Conservation (phyloP, 2,888 invertebrate species). For the Gasteruption jaculator region DNA sequence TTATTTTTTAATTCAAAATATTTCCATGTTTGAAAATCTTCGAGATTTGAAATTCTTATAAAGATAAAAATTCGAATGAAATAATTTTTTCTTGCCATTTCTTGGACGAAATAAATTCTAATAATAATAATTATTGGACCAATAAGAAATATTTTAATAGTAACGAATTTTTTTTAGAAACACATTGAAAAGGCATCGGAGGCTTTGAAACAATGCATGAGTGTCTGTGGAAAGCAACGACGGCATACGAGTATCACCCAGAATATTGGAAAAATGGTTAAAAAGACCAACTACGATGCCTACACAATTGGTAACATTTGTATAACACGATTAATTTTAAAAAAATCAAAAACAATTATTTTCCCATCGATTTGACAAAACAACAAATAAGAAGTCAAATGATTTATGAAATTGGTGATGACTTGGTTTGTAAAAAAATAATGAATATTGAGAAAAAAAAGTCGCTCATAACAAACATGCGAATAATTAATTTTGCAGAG, state of each 20-base stretch:
- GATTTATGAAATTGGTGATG: too few relatives aligned
- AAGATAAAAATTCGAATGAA: too few relatives aligned
- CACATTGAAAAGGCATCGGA: constrained; percentile 72
- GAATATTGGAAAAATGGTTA: constrained; percentile 76
- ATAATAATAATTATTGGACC: background rate
- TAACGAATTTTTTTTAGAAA: constrained; percentile 45
- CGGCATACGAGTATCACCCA: constrained; percentile 70
- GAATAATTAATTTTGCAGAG: constrained; percentile 49
- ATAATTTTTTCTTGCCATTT: too few relatives aligned
- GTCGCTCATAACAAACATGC: constrained; percentile 11
- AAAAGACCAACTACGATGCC: constrained; percentile 70
- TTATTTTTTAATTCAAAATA: constrained; percentile 1
- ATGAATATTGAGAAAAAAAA: constrained; percentile 11
- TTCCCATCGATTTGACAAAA: too few relatives aligned
- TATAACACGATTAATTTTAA: too few relatives aligned
- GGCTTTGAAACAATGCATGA: constrained; percentile 71
- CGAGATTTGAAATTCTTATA: constrained; percentile 4
- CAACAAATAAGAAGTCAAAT: too few relatives aligned
- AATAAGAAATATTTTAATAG: too few relatives aligned
- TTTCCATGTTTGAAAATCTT: constrained; percentile 3
- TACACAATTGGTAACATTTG: constrained; percentile 60
- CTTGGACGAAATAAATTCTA: background rate
- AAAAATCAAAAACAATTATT: too few relatives aligned
- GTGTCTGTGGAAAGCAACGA: constrained; percentile 71
- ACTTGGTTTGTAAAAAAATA: constrained; percentile 20